These are phyloP conservation scores for Petroica traversi DNA, from an alignment of 2,113 vertebrate genomes.

Conservation along the genomic window DNA sequence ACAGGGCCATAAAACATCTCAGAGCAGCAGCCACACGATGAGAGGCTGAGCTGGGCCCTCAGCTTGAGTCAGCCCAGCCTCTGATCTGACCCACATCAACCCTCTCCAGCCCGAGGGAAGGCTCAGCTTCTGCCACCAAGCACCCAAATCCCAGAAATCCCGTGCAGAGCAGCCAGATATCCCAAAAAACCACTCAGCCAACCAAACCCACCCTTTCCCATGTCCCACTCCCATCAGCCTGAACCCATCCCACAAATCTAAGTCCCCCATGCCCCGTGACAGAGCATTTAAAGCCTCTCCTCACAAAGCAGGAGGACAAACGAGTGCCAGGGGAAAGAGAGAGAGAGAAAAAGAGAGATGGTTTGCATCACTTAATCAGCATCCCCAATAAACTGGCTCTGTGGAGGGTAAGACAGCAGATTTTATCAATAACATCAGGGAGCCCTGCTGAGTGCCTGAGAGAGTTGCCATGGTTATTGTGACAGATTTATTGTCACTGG, in stretches of 20 bases:
- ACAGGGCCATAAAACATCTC: conserved; percentile 24
- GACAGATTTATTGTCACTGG: conserved; percentile 71
- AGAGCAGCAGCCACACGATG: not conserved
- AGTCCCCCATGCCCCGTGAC: not conserved
- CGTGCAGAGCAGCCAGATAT: not conserved
- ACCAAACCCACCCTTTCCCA: not conserved
- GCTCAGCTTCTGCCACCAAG: not conserved
- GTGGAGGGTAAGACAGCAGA: conserved; percentile 61
- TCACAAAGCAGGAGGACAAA: not conserved
- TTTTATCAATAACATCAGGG: conserved; percentile 68
- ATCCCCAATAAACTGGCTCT: conserved; percentile 52
- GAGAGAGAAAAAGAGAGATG: too few species aligned
- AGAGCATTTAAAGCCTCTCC: not conserved
- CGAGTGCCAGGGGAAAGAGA: conserved; percentile 32
- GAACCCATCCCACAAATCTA: not conserved
- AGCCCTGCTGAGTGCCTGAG: conserved; percentile 44
- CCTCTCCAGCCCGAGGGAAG: not conserved
- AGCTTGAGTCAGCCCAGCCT: conserved; percentile 22
- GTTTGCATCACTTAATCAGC: conserved; percentile 64
- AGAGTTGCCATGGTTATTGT: conserved; percentile 68
- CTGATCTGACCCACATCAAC: not conserved
- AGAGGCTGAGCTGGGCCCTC: not conserved
- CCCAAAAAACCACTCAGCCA: not conserved
- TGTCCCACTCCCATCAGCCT: rapidly evolving
- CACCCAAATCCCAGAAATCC: not conserved